Evolutionary conservation across 2,113 vertebrate species (phyloP).

Genomic region (Phocoena sinus): DNA sequence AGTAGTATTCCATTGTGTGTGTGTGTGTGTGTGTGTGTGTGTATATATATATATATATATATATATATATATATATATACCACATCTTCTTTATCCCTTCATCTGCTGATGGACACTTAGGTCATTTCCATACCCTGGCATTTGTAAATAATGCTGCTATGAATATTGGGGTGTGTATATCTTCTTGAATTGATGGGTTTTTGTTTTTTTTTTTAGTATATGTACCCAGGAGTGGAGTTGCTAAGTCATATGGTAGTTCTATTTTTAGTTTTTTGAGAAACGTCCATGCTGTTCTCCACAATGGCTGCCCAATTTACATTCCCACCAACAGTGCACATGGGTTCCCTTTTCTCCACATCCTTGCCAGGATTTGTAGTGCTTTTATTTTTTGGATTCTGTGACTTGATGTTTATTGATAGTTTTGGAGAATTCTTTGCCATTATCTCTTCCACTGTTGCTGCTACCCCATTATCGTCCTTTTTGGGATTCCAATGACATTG

Average conservation of each 20-base stretch:
- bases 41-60: too few species aligned
- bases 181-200: neutral
- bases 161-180: neutral
- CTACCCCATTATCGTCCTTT: neutral
- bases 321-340: neutral
- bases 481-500: neutral
- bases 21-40: rapidly evolving
- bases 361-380: neutral
- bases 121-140: neutral
- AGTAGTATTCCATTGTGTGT: neutral
- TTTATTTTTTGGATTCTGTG: neutral
- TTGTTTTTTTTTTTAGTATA: neutral
- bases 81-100: neutral
- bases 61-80: neutral
- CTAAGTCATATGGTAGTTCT: neutral
- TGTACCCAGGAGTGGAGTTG: neutral
- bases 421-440: neutral
- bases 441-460: neutral
- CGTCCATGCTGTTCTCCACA: neutral
- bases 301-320: neutral
- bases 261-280: neutral
- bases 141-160: neutral
- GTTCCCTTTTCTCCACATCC: neutral
- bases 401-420: neutral
- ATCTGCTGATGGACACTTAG: neutral